A percentile compares a stretch with the other conserved stretches of the same genome.
phyloP scores from a whole-genome alignment of 2,113 vertebrate genomes.

The Danionella cerebrum region DNA sequence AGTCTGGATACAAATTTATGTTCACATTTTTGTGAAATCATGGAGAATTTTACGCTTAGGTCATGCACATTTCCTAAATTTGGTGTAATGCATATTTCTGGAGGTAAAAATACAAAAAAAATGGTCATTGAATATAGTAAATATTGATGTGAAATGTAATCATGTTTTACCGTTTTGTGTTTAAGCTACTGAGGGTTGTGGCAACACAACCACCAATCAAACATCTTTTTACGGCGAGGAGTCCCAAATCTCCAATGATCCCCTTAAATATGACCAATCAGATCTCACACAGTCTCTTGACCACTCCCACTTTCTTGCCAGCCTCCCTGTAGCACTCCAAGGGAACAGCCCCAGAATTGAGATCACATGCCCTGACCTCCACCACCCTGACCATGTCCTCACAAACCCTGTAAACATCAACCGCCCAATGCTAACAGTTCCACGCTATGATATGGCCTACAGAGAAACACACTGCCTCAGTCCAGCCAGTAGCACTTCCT shows the following conservation, averaged over 20 bases:
- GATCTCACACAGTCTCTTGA: constrained; percentile 15
- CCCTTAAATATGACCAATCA: constrained; percentile 58
- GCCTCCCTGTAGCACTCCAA: constrained; percentile 61
- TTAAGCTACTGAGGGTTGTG: constrained; percentile 14
- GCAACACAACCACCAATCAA: not conserved
- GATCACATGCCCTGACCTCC: constrained; percentile 90
- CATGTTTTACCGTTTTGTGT: not conserved
- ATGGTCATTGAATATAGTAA: no score
- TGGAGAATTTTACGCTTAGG: no score
- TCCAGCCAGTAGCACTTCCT: constrained; percentile 95
- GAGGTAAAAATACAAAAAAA: no score
- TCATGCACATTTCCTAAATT: no score
- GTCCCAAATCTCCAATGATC: not conserved
- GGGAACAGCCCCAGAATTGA: constrained; percentile 91
- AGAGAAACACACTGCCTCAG: constrained; percentile 85
- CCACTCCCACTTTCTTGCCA: constrained; percentile 36
- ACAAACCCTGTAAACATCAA: constrained; percentile 68
- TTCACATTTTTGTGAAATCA: no score
- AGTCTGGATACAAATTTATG: no score
- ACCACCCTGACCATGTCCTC: constrained; percentile 73
- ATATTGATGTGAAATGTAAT: no score
- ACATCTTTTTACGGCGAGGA: constrained; percentile 5
- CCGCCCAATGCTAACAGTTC: constrained; percentile 75
- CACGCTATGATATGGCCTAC: constrained; percentile 74
- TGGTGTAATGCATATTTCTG: no score